These are phyloP conservation scores for Mycetomoellerius zeteki DNA, from an alignment of 1,140 invertebrate species.

Conservation along the genomic window DNA sequence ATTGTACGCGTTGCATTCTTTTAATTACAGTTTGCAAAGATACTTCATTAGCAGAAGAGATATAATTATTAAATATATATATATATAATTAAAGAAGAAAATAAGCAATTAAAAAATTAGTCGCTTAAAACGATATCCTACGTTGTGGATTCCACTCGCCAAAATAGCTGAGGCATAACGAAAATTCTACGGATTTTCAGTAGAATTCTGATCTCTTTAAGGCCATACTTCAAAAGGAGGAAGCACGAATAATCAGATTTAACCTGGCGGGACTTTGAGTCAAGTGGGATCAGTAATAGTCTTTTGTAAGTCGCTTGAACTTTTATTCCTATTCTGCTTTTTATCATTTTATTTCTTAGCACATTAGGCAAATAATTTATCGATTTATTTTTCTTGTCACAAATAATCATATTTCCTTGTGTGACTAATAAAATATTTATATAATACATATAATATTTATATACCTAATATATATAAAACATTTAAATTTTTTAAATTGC, in stretches of 20 bases:
- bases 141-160: neutral
- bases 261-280: slow-evolving; percentile 70
- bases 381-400: slow-evolving; percentile 24
- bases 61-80: neutral
- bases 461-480: no score
- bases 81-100: neutral
- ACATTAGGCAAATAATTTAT: slow-evolving; percentile 53
- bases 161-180: slow-evolving; percentile 37
- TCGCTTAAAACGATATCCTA: neutral
- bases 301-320: slow-evolving; percentile 68
- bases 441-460: no score
- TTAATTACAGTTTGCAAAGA: neutral
- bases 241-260: slow-evolving; percentile 72
- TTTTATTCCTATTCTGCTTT: slow-evolving; percentile 62
- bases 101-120: neutral
- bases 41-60: neutral
- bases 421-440: slow-evolving; percentile 12
- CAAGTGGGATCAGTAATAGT: slow-evolving; percentile 67
- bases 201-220: slow-evolving; percentile 55
- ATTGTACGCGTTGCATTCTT: neutral
- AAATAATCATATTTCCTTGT: slow-evolving; percentile 16
- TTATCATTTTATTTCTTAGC: slow-evolving; percentile 50
- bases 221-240: slow-evolving; percentile 51
- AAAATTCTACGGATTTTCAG: slow-evolving; percentile 48
- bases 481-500: slow-evolving; percentile 1